Percentiles rank a stretch among this genome's conserved stretches.
phyloP scores from a whole-genome alignment of 2,888 invertebrate genomes.

The Trachelus iudaicus region DNA sequence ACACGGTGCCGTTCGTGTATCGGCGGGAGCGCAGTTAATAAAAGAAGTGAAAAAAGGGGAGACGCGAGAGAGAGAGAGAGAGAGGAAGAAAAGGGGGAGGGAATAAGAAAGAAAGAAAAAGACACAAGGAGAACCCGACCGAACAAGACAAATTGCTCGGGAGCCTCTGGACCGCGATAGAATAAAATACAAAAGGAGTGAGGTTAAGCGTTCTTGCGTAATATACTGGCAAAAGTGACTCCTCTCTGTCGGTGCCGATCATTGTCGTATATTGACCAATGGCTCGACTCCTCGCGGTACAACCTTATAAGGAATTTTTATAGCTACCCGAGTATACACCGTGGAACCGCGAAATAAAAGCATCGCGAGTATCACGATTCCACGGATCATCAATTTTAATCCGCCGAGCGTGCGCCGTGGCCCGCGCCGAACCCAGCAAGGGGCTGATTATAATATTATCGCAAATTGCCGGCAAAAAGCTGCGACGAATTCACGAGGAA shows the following conservation, averaged over 20 bases:
- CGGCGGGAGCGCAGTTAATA: background rate
- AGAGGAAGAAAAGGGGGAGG: slow-evolving; percentile 1
- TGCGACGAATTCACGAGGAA: slow-evolving; percentile 44
- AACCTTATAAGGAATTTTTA: background rate
- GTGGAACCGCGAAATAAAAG: background rate
- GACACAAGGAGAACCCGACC: background rate
- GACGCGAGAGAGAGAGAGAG: slow-evolving; percentile 7
- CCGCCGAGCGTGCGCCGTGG: slow-evolving; percentile 21
- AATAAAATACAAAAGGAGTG: background rate
- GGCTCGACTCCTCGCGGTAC: background rate
- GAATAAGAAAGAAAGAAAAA: slow-evolving; percentile 6
- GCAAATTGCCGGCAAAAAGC: slow-evolving; percentile 48
- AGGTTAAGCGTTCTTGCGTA: background rate
- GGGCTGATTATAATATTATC: slow-evolving; percentile 53
- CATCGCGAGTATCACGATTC: slow-evolving; percentile 30
- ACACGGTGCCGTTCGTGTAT: slow-evolving; percentile 7
- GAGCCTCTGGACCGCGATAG: background rate
- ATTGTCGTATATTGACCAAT: background rate
- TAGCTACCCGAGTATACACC: background rate
- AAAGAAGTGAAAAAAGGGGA: background rate
- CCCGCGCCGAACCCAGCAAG: slow-evolving; percentile 34
- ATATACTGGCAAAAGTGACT: background rate
- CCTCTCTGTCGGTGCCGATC: background rate
- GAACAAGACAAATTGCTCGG: slow-evolving; percentile 1
- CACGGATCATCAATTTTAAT: slow-evolving; percentile 50